Percentiles rank a stretch among this genome's conserved stretches.
Evolutionary conservation across 2,888 invertebrate genomes (phyloP).

Genomic region (Nephrocerus scutellatus): DNA sequence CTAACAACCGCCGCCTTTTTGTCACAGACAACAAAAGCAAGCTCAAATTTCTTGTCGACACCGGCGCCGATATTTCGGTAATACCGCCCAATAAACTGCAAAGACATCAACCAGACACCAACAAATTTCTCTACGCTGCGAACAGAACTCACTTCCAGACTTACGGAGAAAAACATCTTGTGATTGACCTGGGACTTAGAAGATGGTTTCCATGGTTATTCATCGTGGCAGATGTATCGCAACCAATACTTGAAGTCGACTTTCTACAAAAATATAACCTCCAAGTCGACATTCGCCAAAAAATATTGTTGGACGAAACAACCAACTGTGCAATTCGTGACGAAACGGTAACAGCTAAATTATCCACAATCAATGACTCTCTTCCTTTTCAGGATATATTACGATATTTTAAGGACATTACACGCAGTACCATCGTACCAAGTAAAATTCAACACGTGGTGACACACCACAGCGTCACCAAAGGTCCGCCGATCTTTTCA

Average conservation of each 20-base stretch:
- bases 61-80: conserved; percentile 5
- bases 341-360: not conserved
- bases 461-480: conserved; percentile 15
- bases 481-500: conserved; percentile 14
- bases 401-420: conserved; percentile 9
- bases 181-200: conserved; percentile 1
- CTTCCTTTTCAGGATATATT: conserved; percentile 11
- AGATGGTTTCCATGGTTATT: conserved; percentile 1
- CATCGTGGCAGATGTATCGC: not conserved
- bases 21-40: not conserved
- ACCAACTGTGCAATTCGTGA: conserved; percentile 9
- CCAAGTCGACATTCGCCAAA: no score
- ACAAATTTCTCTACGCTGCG: not conserved
- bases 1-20: conserved; percentile 3
- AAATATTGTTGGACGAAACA: no score
- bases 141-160: conserved; percentile 1
- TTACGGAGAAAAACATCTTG: not conserved
- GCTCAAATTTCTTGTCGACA: conserved; percentile 5
- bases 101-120: not conserved
- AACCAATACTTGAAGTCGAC: not conserved
- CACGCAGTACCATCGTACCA: not conserved
- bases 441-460: not conserved
- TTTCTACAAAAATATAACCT: no score
- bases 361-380: conserved; percentile 6
- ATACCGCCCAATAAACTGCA: conserved; percentile 4